These are phyloP conservation scores for Notoglanidium macrostoma DNA, from an alignment of 2,797 vertebrate species.

Conservation along the genomic window DNA sequence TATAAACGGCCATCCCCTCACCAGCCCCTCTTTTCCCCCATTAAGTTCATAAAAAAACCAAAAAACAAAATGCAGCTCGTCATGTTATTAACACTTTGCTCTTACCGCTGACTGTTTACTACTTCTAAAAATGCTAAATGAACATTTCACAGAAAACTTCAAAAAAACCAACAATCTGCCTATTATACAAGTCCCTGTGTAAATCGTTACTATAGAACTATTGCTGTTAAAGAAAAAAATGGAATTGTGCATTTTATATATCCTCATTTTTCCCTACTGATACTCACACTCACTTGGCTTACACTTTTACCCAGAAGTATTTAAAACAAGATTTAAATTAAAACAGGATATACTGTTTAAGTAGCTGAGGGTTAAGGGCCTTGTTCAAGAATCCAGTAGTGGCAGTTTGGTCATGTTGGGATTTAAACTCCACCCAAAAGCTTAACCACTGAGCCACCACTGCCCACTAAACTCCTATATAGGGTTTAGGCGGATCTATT, in stretches of 20 bases:
- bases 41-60: not conserved
- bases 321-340: not conserved
- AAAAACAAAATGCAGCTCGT: not conserved
- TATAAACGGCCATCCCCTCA: not conserved
- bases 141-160: not conserved
- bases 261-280: not conserved
- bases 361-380: not conserved
- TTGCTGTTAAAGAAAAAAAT: not conserved
- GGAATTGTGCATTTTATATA: not conserved
- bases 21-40: not conserved
- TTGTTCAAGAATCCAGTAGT: not conserved
- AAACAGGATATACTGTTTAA: not conserved
- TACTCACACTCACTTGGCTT: not conserved
- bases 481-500: too few species aligned
- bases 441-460: not conserved
- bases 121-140: not conserved
- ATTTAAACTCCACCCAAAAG: not conserved
- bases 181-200: not conserved
- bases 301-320: not conserved
- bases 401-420: not conserved
- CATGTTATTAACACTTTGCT: not conserved
- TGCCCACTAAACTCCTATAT: not conserved
- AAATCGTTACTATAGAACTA: not conserved
- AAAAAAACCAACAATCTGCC: not conserved
- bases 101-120: not conserved